Base-by-base conservation (phyloP, 2,797 vertebrate species). In the Siniperca undulata region DNA sequence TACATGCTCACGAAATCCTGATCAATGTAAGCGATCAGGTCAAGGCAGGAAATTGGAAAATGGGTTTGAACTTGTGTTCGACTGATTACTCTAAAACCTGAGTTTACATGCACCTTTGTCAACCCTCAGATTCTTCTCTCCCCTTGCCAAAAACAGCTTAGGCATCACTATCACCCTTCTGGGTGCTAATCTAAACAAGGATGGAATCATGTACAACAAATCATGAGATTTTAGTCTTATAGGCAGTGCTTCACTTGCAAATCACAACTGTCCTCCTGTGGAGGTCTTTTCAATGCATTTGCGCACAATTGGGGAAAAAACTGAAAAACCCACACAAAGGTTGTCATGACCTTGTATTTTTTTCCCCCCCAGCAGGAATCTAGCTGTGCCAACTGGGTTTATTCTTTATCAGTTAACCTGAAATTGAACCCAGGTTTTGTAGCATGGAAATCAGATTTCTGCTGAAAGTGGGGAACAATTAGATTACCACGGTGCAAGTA, bases 171-270 rank as follows among this genome's bases (percentile, higher is more conserved):
- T 71, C 67, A 56, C 2, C 50, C 46, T 34, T 70, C 8, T 3
- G 56, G 53, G 5, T 69, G 78, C 58, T 81, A 59, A 80, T 61
- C 46, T 55, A 71, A 86, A 83, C 74, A 83, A 30, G n/a, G 64
- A 20, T 20, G 53, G 56, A 74, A 65, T 60, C 50, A 24, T 34
- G 82, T 34, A 38, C 70, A 79, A 74, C 34, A 73, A 38, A 85
- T 74, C 22, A 4, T n/a, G 60, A 74, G 56, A 76, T 71, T 71
- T 77, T 68, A 53, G 68, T 80, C 58, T 76, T 60, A 53, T n/a
- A 65, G 60, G 11, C 56, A 44, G n/a, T 34, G 34, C 56, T 58
- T 76, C 34, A n/a, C 38, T 84, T 79, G 17, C 2, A 27, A 81
- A 59, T 84, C 5, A 79, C 56, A 73, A 24, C 52, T 60, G 40